A percentile compares a stretch with the other conserved stretches of the same genome.
phyloP scores from a whole-genome alignment of 2,888 invertebrate species.

The Helleia helle region DNA sequence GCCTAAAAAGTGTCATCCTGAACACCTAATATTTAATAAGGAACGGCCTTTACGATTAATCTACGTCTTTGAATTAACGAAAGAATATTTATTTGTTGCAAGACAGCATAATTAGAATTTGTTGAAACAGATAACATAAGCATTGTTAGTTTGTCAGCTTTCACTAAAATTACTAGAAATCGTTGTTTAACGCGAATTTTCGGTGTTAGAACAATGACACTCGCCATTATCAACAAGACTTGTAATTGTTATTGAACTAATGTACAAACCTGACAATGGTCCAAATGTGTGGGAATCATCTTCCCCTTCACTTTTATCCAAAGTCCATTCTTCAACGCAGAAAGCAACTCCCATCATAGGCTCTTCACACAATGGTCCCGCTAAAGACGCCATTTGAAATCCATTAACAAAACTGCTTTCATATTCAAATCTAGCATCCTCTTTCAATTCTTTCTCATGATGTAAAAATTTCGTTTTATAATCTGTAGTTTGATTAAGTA shows the following conservation, averaged over 20 bases:
- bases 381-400: conserved; percentile 87
- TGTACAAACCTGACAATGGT: conserved; percentile 68
- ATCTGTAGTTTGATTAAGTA: conserved; percentile 85
- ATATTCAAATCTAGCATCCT: conserved; percentile 75
- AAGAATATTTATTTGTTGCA: no score
- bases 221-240: not conserved
- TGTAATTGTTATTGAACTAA: not conserved
- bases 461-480: conserved; percentile 67
- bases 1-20: no score
- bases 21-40: no score
- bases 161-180: not conserved
- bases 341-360: conserved; percentile 97
- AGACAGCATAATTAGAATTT: no score
- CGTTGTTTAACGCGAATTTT: not conserved
- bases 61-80: no score
- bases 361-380: conserved; percentile 97
- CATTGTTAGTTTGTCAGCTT: not conserved
- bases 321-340: conserved; percentile 87
- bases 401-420: conserved; percentile 90
- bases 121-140: not conserved
- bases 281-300: conserved; percentile 55
- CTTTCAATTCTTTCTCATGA: conserved; percentile 45
- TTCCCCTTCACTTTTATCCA: conserved; percentile 57
- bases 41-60: no score
- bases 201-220: conserved; percentile 3